Percentiles rank a stretch among this genome's conserved stretches.
Conservation (phyloP, 2,113 vertebrate species). For the Eulemur macaco region DNA sequence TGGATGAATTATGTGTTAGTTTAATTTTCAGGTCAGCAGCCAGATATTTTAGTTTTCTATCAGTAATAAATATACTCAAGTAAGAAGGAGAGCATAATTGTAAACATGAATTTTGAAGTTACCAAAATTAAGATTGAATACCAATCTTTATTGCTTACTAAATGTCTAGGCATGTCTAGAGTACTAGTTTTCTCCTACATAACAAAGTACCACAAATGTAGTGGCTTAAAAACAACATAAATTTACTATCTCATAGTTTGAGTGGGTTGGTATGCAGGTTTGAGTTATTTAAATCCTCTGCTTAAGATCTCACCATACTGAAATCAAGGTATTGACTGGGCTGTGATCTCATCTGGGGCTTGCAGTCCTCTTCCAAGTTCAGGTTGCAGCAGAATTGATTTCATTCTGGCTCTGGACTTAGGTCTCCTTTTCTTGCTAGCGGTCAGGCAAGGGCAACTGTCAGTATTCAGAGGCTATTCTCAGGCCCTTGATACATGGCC, state of each 20-base stretch:
- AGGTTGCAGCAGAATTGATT: neutral
- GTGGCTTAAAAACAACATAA: neutral
- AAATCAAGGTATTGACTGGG: neutral
- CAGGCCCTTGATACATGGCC: neutral
- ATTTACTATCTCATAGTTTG: neutral
- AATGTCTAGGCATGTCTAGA: neutral
- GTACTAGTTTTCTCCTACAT: neutral
- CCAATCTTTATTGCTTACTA: neutral
- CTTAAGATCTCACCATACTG: neutral
- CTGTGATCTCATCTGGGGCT: neutral
- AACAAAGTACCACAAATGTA: neutral
- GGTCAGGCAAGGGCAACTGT: neutral
- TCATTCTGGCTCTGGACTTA: neutral
- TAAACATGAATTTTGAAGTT: neutral
- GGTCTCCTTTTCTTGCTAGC: neutral
- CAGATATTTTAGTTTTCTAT: neutral
- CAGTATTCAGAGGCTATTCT: neutral
- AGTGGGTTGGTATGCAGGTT: fast-evolving
- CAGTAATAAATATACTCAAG: neutral
- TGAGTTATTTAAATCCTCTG: neutral
- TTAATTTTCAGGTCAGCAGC: neutral
- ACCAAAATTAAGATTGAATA: neutral
- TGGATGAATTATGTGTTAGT: neutral
- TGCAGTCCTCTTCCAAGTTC: neutral
- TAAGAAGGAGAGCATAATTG: neutral